A percentile compares a stretch with the other conserved stretches of the same genome.
phyloP scores from a whole-genome alignment of 2,888 invertebrate genomes.

The Idaea aversata region DNA sequence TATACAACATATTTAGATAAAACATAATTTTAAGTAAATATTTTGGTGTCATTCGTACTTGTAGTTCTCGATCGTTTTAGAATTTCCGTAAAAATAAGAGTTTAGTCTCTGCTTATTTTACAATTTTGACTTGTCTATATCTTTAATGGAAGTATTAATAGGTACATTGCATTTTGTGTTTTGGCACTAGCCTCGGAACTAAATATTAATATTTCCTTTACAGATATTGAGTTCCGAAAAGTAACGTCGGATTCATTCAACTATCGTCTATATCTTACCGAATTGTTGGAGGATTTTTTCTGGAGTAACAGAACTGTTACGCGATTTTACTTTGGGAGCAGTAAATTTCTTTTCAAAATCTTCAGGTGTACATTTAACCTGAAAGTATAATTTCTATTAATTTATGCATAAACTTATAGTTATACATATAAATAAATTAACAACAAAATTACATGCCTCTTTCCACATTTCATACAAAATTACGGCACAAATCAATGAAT shows the following conservation, averaged over 20 bases:
- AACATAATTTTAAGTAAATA: no score
- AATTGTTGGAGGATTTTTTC: constrained; percentile 77
- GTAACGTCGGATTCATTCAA: background rate
- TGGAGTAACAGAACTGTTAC: constrained; percentile 73
- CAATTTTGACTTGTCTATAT: no score
- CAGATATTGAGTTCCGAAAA: background rate
- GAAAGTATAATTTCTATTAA: constrained; percentile 26
- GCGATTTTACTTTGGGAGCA: constrained; percentile 61
- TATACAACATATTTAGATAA: no score
- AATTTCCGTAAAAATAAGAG: no score
- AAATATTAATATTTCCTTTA: no score
- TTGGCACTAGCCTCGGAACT: no score
- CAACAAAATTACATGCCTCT: constrained; percentile 75
- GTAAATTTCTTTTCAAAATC: constrained; percentile 70
- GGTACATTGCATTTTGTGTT: no score
- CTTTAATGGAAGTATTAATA: no score
- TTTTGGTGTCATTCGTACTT: no score
- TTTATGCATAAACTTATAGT: constrained; percentile 1
- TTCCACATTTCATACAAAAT: constrained; percentile 96
- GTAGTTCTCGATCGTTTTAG: no score
- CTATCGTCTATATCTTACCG: constrained; percentile 43
- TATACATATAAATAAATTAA: constrained; percentile 2
- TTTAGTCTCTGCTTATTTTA: no score
- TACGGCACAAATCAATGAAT: constrained; percentile 94
- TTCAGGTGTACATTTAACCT: constrained; percentile 74